phyloP scores from a whole-genome alignment of 2,113 vertebrate genomes.

The Chionis minor region DNA sequence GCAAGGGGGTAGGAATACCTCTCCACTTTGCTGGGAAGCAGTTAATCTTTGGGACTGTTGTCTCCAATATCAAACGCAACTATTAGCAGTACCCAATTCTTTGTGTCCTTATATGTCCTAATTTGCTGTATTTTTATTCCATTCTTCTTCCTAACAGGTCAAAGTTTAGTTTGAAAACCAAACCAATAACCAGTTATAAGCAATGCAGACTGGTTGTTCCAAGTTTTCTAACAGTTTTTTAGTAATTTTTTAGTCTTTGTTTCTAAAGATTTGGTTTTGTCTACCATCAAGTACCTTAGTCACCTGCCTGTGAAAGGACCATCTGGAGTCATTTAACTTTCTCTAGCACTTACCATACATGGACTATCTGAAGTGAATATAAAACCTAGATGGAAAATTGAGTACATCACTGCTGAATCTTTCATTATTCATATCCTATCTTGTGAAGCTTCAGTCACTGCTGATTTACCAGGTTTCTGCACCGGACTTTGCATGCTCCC shows the following conservation, averaged over 20 bases:
- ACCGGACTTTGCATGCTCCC: background rate
- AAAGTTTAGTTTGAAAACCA: background rate
- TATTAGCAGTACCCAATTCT: background rate
- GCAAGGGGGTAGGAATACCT: background rate
- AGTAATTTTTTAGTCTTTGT: background rate
- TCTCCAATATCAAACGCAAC: background rate
- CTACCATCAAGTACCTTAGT: background rate
- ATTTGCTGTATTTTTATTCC: background rate
- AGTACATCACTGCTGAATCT: background rate
- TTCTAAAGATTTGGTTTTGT: background rate
- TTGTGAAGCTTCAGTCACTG: background rate
- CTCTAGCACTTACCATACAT: background rate
- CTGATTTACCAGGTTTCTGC: background rate
- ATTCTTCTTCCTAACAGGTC: background rate
- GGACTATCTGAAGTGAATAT: background rate
- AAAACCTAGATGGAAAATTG: background rate
- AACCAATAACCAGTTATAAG: background rate
- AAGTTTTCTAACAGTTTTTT: background rate
- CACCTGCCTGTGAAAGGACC: background rate
- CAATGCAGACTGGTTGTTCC: background rate
- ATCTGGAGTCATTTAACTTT: background rate
- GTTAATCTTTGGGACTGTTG: background rate
- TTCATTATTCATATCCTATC: background rate
- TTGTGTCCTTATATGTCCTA: background rate
- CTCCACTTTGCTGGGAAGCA: background rate